Conservation (phyloP, 2,113 vertebrate genomes). For the Platichthys flesus region DNA sequence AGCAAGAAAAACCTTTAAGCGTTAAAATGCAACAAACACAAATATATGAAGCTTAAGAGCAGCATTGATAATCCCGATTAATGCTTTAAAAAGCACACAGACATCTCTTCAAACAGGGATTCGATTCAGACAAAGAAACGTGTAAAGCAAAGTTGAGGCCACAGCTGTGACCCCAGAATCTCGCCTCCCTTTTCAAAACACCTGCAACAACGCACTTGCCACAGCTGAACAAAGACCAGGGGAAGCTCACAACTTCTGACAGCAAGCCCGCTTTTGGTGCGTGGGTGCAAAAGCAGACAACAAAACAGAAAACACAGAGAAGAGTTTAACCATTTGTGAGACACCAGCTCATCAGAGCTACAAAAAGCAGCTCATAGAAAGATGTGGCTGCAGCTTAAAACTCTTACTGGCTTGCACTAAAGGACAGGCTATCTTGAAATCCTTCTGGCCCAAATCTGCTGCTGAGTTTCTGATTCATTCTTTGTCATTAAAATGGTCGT, state of each 20-base stretch:
- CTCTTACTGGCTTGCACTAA: no score
- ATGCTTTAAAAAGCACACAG: no score
- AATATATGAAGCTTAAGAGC: no score
- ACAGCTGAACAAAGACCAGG: neutral
- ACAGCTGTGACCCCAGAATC: neutral
- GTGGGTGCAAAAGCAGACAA: neutral
- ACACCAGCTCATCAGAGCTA: neutral
- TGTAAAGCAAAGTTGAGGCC: no score
- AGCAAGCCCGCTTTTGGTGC: neutral
- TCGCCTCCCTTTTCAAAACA: neutral
- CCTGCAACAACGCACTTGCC: neutral
- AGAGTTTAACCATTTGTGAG: neutral
- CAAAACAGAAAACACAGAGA: neutral
- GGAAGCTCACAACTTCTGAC: neutral
- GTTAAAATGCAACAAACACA: no score
- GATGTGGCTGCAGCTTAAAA: no score
- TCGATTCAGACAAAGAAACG: neutral
- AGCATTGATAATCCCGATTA: no score
- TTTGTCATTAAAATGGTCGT: neutral
- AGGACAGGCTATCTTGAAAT: neutral
- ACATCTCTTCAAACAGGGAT: neutral
- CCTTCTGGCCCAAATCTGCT: no score
- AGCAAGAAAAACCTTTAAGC: no score
- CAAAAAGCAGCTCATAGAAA: neutral
- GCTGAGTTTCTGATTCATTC: neutral